These are phyloP conservation scores for Apotomis capreana DNA, from an alignment of 2,888 invertebrate genomes.

Conservation along the genomic window DNA sequence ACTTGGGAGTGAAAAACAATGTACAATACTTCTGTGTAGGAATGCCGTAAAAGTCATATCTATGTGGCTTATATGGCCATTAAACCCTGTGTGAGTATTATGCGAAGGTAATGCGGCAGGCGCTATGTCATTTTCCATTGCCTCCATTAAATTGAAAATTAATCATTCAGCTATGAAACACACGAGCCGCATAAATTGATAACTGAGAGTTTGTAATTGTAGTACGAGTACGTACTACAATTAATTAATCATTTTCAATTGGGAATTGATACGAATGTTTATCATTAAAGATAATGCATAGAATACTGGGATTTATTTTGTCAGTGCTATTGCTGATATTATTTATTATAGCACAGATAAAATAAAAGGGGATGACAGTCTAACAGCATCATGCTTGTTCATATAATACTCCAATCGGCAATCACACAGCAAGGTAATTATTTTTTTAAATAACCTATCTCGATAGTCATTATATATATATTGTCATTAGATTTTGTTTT, in stretches of 20 bases:
- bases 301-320: no score
- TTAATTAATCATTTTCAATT: slow-evolving; percentile 19
- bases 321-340: no score
- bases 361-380: no score
- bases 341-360: no score
- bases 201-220: slow-evolving; percentile 8
- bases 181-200: slow-evolving; percentile 8
- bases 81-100: background rate
- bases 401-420: no score
- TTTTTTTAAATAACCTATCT: no score
- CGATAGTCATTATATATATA: no score
- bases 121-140: slow-evolving; percentile 11
- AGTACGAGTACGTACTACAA: background rate
- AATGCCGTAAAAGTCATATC: slow-evolving; percentile 1
- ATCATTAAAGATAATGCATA: no score
- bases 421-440: no score
- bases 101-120: slow-evolving; percentile 3
- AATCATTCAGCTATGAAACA: slow-evolving; percentile 12
- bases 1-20: slow-evolving; percentile 15
- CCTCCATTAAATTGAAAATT: slow-evolving; percentile 9
- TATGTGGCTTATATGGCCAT: background rate
- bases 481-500: no score
- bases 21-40: background rate
- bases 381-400: no score
- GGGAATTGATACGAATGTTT: background rate